Base-by-base conservation (phyloP, 2,888 invertebrate genomes). In the Notodonta ziczac region DNA sequence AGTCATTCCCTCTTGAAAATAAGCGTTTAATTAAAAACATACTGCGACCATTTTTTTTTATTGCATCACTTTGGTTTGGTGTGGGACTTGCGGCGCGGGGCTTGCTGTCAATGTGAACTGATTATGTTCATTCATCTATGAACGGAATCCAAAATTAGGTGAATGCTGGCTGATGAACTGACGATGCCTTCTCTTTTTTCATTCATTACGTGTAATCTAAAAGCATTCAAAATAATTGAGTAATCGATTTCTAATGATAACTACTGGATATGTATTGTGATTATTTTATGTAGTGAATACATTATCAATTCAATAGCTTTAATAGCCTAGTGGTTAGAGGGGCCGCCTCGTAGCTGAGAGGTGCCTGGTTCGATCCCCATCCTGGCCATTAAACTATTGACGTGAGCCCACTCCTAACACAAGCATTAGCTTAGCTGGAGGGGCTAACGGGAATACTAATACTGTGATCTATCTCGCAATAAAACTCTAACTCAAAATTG, bases 1-100 rank as follows among this genome's bases (percentile, higher is more conserved):
- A 73, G 72, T 78, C 74, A 77, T 76, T 77, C 78, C 77, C 80
- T 80, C 76, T 81, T 76, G 78, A 79, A 83, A 84, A 81, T 85
- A 81, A 83, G 80, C 80, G 79, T 80, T 80, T 84, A 84, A 85
- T 86, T 85, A 83, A 85, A 83, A 84, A 79, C 78, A 78, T 78
- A 78, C 72, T 76, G 72, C 69, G 66, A 71, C 65, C 72, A 74
- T 73, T 76, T 77, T 79, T n/a, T 73, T 74, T 74, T 74, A 73
- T 73, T 76, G 67, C 70, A 58, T 67, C 73, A 65, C 73, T 74
- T 71, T 69, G 68, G 70, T 53, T 71, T 74, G 73, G 65, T 61
- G 66, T 63, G 73, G 64, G 67, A 16, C 50, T 6, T 14, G 79
- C 67, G 73, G 72, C 66, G 65, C 73, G 64, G 63, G 59, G 13